phyloP scores from a whole-genome alignment of 2,113 vertebrate species.

The Thamnaconus septentrionalis region DNA sequence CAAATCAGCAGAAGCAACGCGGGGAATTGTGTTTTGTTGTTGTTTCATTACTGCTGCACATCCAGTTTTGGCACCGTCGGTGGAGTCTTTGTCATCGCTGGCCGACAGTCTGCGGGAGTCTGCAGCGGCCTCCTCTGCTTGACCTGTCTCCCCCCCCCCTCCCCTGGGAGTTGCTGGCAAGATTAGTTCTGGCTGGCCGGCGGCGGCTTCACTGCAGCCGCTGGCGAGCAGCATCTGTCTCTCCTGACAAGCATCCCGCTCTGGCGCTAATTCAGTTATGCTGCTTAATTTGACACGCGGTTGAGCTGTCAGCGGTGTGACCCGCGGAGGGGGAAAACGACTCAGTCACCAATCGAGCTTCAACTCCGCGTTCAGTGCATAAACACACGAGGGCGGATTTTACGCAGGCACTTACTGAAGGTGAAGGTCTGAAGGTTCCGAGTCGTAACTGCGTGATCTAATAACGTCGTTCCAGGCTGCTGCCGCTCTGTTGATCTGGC shows the following conservation, averaged over 20 bases:
- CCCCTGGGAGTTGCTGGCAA: background rate
- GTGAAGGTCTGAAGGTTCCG: background rate
- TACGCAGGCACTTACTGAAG: background rate
- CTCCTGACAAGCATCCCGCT: constrained; percentile 16
- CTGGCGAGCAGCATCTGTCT: constrained; percentile 46
- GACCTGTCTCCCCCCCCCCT: constrained; percentile 9
- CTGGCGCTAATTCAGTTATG: constrained; percentile 46
- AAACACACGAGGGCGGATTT: constrained; percentile 11
- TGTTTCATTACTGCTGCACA: too few species aligned
- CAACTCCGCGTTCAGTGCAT: background rate
- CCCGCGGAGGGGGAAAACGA: constrained; percentile 24
- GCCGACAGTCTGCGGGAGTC: constrained; percentile 2
- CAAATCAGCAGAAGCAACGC: too few species aligned
- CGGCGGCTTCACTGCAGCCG: constrained; percentile 1
- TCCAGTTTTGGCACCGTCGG: too few species aligned
- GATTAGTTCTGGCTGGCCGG: constrained; percentile 45
- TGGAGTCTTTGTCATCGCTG: too few species aligned
- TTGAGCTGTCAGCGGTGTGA: constrained; percentile 28
- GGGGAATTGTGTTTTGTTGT: too few species aligned
- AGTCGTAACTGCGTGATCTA: background rate
- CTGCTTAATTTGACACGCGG: constrained; percentile 50
- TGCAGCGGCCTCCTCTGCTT: constrained; percentile 23
- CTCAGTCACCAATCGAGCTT: constrained; percentile 28
- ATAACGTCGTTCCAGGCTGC: background rate
- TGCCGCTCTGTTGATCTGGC: background rate